Evolutionary conservation across 2,797 vertebrate genomes (phyloP), one percentile per base, ranked within the genome.

Genomic region (Synaphobranchus kaupii): DNA sequence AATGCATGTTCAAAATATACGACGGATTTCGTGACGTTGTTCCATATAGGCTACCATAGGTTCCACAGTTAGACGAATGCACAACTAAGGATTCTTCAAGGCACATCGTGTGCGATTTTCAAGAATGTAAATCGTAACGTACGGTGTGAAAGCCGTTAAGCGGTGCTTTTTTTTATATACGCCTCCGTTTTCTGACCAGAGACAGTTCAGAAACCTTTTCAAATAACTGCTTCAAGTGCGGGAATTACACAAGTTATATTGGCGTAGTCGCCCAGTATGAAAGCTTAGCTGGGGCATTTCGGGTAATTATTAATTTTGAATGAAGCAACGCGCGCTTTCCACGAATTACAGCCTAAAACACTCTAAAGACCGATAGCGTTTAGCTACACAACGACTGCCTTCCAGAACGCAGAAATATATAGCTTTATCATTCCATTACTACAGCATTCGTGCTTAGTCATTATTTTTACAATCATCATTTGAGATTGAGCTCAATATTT

Each of bases 221-320:
- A 81, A 81, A 39, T 34, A 81, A 50, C 13, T 50, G 78, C 47
- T 81, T 81, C 22, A 81, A 25, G 28, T 50, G 47, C 9, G 22
- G 1, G 78, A 81, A 48, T 80, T 81, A 31, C 78, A 50, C 78
- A 81, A 81, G 78, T 81, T 50, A 48, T 50, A 48, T 81, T 44
- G 25, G 39, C 25, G 47, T 81, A 47, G 78, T 50, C 47, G 78
- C 47, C 20, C 25, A 22, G 20, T 50, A 25, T 81, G 34, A 81
- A 86, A 89, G 87, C 87, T 10, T 85, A 89, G 87, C 87, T 10
- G 88, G 78, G 56, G 28, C 85, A 76, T 25, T 47, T 82, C 20
- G 28, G 52, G 86, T 63, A 76, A 89, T 80, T 50, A 87, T 85
- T 48, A 0, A 90, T 82, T 81, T 60, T 83, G 39, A 28, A 84